Percentiles rank a stretch among this genome's conserved stretches.
Evolutionary conservation across 2,888 invertebrate genomes (phyloP).

Genomic region (Homarus gammarus): DNA sequence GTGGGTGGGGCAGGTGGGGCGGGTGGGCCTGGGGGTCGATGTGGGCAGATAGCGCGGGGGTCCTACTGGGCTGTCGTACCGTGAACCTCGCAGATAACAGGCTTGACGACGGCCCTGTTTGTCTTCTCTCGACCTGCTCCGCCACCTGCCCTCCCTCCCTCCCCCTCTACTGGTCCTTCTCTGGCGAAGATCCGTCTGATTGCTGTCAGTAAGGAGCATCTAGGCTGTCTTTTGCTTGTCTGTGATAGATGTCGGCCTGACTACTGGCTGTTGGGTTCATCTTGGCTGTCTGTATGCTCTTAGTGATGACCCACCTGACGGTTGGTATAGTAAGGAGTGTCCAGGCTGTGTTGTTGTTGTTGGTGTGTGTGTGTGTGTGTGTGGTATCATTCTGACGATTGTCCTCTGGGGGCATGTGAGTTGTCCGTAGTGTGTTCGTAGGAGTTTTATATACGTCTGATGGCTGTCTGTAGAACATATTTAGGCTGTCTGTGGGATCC

Average conservation of each 20-base stretch:
- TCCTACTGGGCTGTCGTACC: constrained; percentile 22
- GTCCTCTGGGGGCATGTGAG: no score
- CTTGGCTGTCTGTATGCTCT: background rate
- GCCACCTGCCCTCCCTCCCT: background rate
- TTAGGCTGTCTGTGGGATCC: no score
- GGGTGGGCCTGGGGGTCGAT: background rate
- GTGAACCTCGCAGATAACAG: constrained; percentile 32
- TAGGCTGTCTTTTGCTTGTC: background rate
- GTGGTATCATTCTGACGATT: background rate
- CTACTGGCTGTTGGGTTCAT: no score
- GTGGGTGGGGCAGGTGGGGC: background rate
- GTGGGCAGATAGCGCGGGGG: constrained; percentile 23
- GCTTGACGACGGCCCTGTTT: constrained; percentile 44
- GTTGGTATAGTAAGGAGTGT: constrained; percentile 23
- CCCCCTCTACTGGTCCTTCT: constrained; percentile 14
- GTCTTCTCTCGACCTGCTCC: constrained; percentile 16
- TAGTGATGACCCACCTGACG: background rate
- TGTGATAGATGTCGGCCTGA: background rate
- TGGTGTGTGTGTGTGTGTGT: background rate
- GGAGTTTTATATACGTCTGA: no score
- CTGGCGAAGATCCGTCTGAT: background rate
- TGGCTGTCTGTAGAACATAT: no score
- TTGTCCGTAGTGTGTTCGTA: no score
- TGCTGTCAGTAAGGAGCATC: constrained; percentile 32
- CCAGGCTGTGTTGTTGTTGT: background rate